A percentile compares a stretch with the other conserved stretches of the same genome.
phyloP scores from a whole-genome alignment of 2,888 invertebrate genomes.

The Harpalus rufipes region DNA sequence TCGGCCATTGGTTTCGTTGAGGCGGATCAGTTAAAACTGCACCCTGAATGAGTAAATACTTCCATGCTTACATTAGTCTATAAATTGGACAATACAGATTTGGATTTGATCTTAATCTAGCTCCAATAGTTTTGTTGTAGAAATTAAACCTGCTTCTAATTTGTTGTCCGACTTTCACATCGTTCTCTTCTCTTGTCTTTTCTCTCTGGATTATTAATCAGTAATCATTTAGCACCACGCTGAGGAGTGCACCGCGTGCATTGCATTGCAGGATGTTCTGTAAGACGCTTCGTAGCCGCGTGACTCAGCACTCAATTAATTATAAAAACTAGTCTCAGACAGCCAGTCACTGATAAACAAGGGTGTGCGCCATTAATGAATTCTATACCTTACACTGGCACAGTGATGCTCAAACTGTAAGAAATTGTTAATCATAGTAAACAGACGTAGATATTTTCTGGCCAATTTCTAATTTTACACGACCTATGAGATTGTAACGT shows the following conservation, averaged over 20 bases:
- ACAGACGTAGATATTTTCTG: too few species aligned
- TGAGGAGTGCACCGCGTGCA: conserved; percentile 14
- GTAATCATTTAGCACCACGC: conserved; percentile 41
- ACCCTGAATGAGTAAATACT: too few species aligned
- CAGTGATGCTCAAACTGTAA: conserved; percentile 9
- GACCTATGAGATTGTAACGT: too few species aligned
- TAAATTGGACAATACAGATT: too few species aligned
- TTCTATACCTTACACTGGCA: conserved; percentile 68
- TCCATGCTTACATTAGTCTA: too few species aligned
- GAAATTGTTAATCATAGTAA: too few species aligned
- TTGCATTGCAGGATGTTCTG: conserved; percentile 40
- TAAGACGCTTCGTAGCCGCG: conserved; percentile 57
- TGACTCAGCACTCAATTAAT: conserved; percentile 74
- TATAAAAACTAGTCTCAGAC: conserved; percentile 72
- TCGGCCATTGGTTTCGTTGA: too few species aligned
- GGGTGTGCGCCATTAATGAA: conserved; percentile 72
- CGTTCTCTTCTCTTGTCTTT: too few species aligned
- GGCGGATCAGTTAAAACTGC: too few species aligned
- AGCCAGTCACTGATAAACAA: conserved; percentile 72
- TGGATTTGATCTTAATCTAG: too few species aligned
- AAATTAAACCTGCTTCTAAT: background rate
- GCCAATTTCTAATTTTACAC: too few species aligned
- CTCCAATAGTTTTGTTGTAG: too few species aligned
- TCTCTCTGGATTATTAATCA: background rate
- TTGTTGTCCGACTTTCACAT: background rate